Conservation (phyloP, 2,888 invertebrate species). For the Pomacea canaliculata region DNA sequence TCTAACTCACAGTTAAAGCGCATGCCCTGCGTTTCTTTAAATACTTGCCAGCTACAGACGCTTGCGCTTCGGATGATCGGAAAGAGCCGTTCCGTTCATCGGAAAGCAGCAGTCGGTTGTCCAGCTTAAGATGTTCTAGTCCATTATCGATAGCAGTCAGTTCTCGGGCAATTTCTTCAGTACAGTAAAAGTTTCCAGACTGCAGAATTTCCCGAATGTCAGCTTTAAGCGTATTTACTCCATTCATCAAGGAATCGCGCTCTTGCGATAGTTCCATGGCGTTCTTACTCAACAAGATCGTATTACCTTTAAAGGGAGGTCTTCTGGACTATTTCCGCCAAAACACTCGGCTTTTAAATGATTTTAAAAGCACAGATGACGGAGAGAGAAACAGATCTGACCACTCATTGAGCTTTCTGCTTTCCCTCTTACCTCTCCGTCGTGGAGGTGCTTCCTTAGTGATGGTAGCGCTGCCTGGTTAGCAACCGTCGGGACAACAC, state of each 20-base stretch:
- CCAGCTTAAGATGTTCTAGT: constrained; percentile 62
- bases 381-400: not conserved
- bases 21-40: too few relatives aligned
- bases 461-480: constrained; percentile 22
- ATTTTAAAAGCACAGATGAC: not conserved
- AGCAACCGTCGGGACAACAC: constrained; percentile 28
- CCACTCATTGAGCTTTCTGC: too few relatives aligned
- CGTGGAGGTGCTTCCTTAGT: constrained; percentile 31
- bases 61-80: not conserved
- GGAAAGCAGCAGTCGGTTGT: constrained; percentile 56
- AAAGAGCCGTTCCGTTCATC: constrained; percentile 47
- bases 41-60: too few relatives aligned
- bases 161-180: constrained; percentile 62
- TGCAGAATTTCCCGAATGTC: constrained; percentile 42
- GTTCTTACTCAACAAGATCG: not conserved
- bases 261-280: constrained; percentile 24
- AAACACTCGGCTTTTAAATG: too few relatives aligned
- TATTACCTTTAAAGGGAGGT: not conserved
- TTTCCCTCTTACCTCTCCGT: not conserved
- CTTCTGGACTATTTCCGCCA: too few relatives aligned
- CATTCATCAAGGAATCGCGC: not conserved
- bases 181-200: constrained; percentile 63
- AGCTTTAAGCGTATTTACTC: constrained; percentile 4
- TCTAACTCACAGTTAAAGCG: too few relatives aligned
- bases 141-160: constrained; percentile 60